phyloP scores from a whole-genome alignment of 2,113 vertebrate genomes.

The Otolemur garnettii region DNA sequence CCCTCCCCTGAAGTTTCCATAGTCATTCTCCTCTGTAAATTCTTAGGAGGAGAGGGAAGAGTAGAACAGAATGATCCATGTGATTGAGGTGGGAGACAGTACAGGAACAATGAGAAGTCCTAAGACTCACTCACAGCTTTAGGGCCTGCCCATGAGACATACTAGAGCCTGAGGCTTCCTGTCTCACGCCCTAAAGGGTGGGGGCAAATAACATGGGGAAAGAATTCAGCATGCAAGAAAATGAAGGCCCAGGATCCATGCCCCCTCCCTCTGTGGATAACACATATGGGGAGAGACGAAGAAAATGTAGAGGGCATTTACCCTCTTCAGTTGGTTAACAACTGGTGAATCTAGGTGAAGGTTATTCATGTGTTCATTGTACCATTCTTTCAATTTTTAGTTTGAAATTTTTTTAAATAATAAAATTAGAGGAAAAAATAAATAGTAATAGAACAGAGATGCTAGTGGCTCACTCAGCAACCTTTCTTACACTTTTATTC shows the following conservation, averaged over 20 bases:
- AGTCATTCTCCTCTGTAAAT: not conserved
- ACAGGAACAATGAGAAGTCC: not conserved
- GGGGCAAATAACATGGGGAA: not conserved
- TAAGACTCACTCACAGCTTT: not conserved
- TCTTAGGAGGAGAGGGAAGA: not conserved
- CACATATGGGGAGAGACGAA: not conserved
- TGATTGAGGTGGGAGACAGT: not conserved
- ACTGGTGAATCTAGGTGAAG: not conserved
- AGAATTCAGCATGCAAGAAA: not conserved
- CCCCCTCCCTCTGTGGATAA: not conserved
- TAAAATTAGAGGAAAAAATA: not conserved
- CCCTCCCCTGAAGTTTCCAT: not conserved
- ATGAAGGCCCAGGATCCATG: not conserved
- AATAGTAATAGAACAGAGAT: not conserved
- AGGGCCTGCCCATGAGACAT: not conserved
- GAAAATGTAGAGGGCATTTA: not conserved
- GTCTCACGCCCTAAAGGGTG: not conserved
- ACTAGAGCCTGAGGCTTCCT: not conserved
- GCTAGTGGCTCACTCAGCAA: not conserved
- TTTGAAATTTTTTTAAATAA: constrained; percentile 16
- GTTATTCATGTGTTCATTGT: too few species aligned
- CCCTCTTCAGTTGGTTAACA: not conserved
- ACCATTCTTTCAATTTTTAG: not conserved
- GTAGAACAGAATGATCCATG: not conserved
- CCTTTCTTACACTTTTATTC: not conserved